Evolutionary conservation across 2,113 vertebrate species (phyloP), one percentile per base, ranked within the genome.

Genomic region (Ascaphus truei): DNA sequence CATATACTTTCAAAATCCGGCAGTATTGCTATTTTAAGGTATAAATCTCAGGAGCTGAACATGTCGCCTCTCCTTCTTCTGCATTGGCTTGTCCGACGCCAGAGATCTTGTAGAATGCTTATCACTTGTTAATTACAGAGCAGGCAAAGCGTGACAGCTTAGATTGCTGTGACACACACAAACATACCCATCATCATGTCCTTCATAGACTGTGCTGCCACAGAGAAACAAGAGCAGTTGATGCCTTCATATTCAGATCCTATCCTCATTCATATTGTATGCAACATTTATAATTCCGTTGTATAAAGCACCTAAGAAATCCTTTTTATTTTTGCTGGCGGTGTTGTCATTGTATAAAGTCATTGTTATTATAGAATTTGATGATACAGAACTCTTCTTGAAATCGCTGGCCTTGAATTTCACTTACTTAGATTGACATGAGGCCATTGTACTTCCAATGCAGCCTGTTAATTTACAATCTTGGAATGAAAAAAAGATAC

Each of bases 41-140:
- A 39, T 13, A 39, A 39, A 47, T 47, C 23, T 47, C 18, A 47
- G 43, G 25, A 64, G 31, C n/a, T 13, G 23, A 23, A 6, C 45
- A 11, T 43, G 36, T 10, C 41, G 25, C 16, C 37, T 43, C 23
- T 43, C 12, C 33, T 27, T n/a, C n/a, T 29, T 69, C 50, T 69
- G 43, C 56, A 51, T 60, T 22, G n/a, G 50, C 60, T 59, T 47
- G 41, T 50, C 31, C 20, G 29, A 4, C 16, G 33, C 41, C 30
- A n/a, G 43, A 68, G 43, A 60, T 60, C 67, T 61, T 60, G 56
- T 39, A 41, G 26, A 47, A 71, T 51, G 34, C 67, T 61, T 41
- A 61, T 60, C 56, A 71, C 33, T 41, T 29, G 57, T 61, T 71
- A 71, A 71, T 71, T 71, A 71, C 56, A 61, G 67, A 71, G 56